A percentile compares a stretch with the other conserved stretches of the same genome.
Conservation (phyloP, 2,797 vertebrate species). For the Natrix natrix region DNA sequence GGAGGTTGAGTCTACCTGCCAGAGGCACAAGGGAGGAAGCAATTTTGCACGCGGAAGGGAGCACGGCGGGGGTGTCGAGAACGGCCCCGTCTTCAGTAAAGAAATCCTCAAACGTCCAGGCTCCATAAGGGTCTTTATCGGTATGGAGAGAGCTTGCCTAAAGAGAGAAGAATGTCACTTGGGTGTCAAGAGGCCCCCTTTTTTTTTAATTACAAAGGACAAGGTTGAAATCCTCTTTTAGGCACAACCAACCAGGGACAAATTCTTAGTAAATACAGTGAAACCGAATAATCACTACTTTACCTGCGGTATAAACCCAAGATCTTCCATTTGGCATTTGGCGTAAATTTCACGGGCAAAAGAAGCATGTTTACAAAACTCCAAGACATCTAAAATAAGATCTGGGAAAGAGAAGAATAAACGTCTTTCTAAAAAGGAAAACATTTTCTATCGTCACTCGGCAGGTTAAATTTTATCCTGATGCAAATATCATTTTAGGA, state of each 20-base stretch:
- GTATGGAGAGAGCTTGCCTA: constrained; percentile 77
- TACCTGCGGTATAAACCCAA: constrained; percentile 86
- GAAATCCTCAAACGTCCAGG: constrained; percentile 84
- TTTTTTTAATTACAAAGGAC: not conserved
- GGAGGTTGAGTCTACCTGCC: constrained; percentile 70
- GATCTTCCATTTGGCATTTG: constrained; percentile 92
- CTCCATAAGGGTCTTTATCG: constrained; percentile 81
- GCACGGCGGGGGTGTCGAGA: constrained; percentile 81
- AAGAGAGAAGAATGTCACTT: not conserved
- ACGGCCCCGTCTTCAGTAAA: constrained; percentile 95
- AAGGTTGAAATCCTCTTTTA: not conserved
- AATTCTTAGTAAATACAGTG: not conserved
- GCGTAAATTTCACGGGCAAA: constrained; percentile 86
- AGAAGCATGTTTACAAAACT: constrained; percentile 88
- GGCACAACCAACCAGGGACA: not conserved
- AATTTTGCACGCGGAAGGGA: constrained; percentile 89
- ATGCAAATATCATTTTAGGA: not conserved
- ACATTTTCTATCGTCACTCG: not conserved
- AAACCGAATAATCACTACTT: not conserved
- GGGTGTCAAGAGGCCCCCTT: not conserved
- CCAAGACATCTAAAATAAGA: constrained; percentile 87
- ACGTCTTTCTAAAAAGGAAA: not conserved
- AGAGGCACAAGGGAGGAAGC: constrained; percentile 82
- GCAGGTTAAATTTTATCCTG: not conserved
- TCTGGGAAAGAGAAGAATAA: constrained; percentile 71